These are phyloP conservation scores for Pammene aurita DNA, from an alignment of 2,888 invertebrate genomes.

Conservation along the genomic window DNA sequence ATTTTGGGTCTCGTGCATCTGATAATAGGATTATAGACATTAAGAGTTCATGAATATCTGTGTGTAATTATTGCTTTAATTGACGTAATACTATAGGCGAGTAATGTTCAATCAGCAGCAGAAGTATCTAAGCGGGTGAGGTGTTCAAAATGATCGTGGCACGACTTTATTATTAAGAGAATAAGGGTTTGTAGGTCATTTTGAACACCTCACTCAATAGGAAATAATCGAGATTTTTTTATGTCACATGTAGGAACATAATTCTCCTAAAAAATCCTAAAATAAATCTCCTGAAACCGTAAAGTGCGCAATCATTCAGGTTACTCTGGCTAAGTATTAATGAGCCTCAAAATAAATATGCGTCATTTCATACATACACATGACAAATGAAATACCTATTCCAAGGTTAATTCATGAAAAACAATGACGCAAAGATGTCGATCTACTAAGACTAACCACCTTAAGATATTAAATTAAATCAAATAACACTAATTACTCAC, in stretches of 20 bases:
- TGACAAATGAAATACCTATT: neutral
- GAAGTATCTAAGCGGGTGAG: neutral
- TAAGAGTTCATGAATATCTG: constrained; percentile 4
- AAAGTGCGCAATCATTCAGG: too few relatives aligned
- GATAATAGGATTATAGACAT: constrained; percentile 18
- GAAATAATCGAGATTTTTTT: too few relatives aligned
- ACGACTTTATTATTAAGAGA: too few relatives aligned
- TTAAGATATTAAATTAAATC: constrained; percentile 28
- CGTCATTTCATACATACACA: constrained; percentile 2
- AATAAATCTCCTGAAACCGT: too few relatives aligned
- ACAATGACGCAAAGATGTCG: constrained; percentile 33
- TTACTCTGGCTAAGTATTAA: too few relatives aligned
- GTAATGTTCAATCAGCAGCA: neutral
- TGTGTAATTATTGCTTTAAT: neutral
- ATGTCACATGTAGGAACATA: too few relatives aligned
- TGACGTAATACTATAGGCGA: too few relatives aligned
- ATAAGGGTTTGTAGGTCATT: too few relatives aligned
- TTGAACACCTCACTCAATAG: too few relatives aligned
- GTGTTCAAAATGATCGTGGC: too few relatives aligned
- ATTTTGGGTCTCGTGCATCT: constrained; percentile 21
- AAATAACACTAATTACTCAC: constrained; percentile 18
- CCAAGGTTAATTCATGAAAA: constrained; percentile 19
- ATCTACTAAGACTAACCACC: constrained; percentile 21
- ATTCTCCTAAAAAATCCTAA: too few relatives aligned
- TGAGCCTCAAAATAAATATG: neutral